phyloP scores from a whole-genome alignment of 1,140 invertebrate genomes.

The Globodera rostochiensis region DNA sequence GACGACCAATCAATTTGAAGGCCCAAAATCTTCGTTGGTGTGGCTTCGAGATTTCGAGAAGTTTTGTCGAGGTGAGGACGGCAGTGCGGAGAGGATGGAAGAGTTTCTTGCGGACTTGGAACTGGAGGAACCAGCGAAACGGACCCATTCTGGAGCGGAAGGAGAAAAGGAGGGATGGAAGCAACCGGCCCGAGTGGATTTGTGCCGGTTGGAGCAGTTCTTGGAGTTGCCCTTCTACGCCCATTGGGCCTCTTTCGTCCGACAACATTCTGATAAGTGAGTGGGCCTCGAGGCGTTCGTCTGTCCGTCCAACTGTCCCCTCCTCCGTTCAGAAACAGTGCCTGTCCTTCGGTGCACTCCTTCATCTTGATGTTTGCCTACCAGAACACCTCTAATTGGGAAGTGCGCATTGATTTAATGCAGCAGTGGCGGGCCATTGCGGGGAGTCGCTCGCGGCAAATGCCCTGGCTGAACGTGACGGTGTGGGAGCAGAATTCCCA shows the following conservation, averaged over 20 bases:
- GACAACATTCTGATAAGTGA: constrained; percentile 15
- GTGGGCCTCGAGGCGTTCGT: neutral
- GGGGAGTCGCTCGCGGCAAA: constrained; percentile 26
- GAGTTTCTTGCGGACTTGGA: constrained; percentile 28
- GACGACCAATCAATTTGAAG: constrained; percentile 21
- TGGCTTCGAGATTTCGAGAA: constrained; percentile 58
- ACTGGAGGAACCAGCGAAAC: neutral
- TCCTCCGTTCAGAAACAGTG: constrained; percentile 25
- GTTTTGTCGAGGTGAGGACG: constrained; percentile 47
- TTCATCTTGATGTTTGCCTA: constrained; percentile 61
- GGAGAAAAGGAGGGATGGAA: neutral
- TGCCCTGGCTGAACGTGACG: constrained; percentile 56
- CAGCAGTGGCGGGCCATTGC: constrained; percentile 57
- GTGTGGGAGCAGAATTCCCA: constrained; percentile 62
- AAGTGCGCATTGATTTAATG: constrained; percentile 61
- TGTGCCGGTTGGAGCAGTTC: constrained; percentile 39
- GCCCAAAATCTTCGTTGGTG: constrained; percentile 44
- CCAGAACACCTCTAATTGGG: constrained; percentile 56
- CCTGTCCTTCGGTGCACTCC: constrained; percentile 36
- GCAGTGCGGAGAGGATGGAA: constrained; percentile 23
- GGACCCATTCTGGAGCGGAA: constrained; percentile 5
- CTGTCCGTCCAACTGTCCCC: neutral
- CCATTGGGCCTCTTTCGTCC: constrained; percentile 49
- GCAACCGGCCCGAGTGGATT: constrained; percentile 14
- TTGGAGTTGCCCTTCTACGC: constrained; percentile 51